phyloP scores from a whole-genome alignment of 2,113 vertebrate species.

The Myanophis thanlyinensis region DNA sequence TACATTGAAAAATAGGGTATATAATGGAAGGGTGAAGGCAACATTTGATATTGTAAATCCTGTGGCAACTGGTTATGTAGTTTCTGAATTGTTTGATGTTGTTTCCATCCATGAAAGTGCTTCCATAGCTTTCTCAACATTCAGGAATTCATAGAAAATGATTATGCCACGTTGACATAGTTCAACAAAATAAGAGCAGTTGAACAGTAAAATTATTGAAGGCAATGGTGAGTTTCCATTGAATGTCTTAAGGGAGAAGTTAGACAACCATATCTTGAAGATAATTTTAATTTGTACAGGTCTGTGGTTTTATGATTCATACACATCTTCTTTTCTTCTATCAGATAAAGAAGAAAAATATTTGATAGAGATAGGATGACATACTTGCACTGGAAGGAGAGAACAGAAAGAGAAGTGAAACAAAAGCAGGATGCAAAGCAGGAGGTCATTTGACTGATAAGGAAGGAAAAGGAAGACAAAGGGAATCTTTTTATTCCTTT shows the following conservation, averaged over 20 bases:
- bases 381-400: background rate
- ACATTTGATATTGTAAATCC: background rate
- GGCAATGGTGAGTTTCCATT: background rate
- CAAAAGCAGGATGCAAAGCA: background rate
- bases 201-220: background rate
- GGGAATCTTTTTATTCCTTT: background rate
- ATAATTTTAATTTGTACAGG: background rate
- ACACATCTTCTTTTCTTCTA: background rate
- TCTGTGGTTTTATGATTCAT: background rate
- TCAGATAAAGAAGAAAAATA: background rate
- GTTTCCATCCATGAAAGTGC: background rate
- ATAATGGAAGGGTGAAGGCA: background rate
- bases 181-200: background rate
- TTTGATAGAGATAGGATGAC: background rate
- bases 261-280: background rate
- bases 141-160: background rate
- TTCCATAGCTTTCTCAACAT: background rate
- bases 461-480: background rate
- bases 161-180: background rate
- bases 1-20: no score
- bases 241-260: background rate
- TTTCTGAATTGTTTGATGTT: background rate
- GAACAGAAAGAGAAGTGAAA: background rate
- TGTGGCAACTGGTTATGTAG: background rate
- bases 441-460: background rate